A percentile compares a stretch with the other conserved stretches of the same genome.
These are phyloP conservation scores for Agrypnia vestita DNA, from an alignment of 1,140 invertebrate genomes.

Conservation along the genomic window DNA sequence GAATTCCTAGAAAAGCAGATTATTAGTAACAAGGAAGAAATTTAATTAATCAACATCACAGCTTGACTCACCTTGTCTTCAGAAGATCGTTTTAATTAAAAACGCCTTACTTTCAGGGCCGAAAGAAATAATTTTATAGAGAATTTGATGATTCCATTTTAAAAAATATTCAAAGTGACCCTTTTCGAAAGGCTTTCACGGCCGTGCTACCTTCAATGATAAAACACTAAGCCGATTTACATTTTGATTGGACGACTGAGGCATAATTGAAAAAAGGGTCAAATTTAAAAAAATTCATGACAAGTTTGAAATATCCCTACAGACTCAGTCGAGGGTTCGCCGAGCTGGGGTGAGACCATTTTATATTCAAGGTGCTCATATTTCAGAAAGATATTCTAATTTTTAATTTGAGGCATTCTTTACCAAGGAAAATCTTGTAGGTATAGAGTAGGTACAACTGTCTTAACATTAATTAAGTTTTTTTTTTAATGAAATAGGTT, in stretches of 20 bases:
- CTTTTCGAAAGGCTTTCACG: constrained; percentile 12
- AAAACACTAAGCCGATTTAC: constrained; percentile 14
- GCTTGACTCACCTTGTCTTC: no score
- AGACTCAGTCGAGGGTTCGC: not conserved
- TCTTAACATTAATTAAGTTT: no score
- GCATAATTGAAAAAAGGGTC: constrained; percentile 44
- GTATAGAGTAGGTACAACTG: no score
- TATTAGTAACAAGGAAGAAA: not conserved
- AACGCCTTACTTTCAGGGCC: no score
- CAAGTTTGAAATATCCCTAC: constrained; percentile 22
- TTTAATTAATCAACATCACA: no score
- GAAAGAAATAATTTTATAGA: no score
- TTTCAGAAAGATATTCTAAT: constrained; percentile 1
- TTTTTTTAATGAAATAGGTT: no score
- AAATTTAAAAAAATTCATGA: constrained; percentile 34
- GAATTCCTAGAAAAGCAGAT: no score
- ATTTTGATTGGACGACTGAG: constrained; percentile 40
- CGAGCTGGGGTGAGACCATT: not conserved
- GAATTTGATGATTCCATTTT: not conserved
- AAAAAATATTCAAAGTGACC: constrained; percentile 26
- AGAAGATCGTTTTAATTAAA: no score
- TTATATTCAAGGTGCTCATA: constrained; percentile 9
- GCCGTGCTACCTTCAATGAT: constrained; percentile 15
- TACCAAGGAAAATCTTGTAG: no score
- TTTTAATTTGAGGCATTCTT: not conserved